These are phyloP conservation scores for Leucozona laternaria DNA, from an alignment of 2,888 invertebrate species.

Conservation along the genomic window DNA sequence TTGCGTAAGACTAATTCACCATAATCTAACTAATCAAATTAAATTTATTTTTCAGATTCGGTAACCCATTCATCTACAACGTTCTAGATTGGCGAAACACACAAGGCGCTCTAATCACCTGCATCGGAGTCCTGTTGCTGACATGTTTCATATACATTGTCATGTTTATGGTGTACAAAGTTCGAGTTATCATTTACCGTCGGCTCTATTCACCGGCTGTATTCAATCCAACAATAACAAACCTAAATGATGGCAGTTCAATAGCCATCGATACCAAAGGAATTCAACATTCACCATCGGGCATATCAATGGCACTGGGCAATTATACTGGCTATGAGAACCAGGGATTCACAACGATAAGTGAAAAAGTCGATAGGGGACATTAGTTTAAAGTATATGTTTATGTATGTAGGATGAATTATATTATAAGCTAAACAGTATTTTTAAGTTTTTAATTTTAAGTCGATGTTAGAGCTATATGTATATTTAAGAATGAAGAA, in stretches of 20 bases:
- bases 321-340: slow-evolving; percentile 81
- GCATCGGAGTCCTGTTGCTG: slow-evolving; percentile 80
- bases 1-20: too few relatives aligned
- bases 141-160: slow-evolving; percentile 80
- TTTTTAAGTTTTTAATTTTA: not conserved
- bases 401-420: not conserved
- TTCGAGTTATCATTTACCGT: slow-evolving; percentile 80
- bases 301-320: slow-evolving; percentile 83
- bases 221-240: slow-evolving; percentile 79
- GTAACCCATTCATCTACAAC: slow-evolving; percentile 88
- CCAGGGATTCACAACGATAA: slow-evolving; percentile 78
- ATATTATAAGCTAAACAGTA: slow-evolving; percentile 12
- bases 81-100: slow-evolving; percentile 91
- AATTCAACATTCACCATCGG: slow-evolving; percentile 80
- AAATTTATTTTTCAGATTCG: slow-evolving; percentile 78
- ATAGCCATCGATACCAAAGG: slow-evolving; percentile 68
- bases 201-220: slow-evolving; percentile 78
- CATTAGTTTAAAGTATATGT: not conserved
- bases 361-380: slow-evolving; percentile 42
- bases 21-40: not conserved
- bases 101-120: slow-evolving; percentile 80
- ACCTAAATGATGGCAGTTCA: not conserved
- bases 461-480: not conserved
- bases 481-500: not conserved
- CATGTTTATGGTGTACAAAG: slow-evolving; percentile 81